Evolutionary conservation across 2,113 vertebrate species (phyloP).

Genomic region (Microcebus griseorufus): DNA sequence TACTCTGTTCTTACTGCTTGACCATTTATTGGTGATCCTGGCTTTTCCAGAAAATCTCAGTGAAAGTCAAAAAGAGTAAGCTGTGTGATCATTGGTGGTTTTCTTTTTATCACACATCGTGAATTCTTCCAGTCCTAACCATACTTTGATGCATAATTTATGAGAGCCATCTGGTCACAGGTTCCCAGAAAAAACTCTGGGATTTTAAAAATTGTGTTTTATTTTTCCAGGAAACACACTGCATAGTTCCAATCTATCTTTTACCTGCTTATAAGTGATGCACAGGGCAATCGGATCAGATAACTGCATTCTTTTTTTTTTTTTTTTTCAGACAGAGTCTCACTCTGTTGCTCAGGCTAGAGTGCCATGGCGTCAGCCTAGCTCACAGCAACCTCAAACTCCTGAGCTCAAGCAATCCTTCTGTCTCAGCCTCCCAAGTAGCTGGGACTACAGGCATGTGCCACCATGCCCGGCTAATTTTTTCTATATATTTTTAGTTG

Average conservation of each 20-base stretch:
- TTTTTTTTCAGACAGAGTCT: too few species aligned
- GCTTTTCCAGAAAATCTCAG: slow-evolving; percentile 47
- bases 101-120: slow-evolving; percentile 74
- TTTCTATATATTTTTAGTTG: too few species aligned
- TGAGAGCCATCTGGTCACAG: slow-evolving; percentile 83
- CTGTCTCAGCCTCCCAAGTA: too few species aligned
- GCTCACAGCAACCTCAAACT: too few species aligned
- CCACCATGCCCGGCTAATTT: too few species aligned
- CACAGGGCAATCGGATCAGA: slow-evolving; percentile 6
- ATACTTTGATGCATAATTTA: slow-evolving; percentile 82
- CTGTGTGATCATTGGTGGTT: slow-evolving; percentile 54
- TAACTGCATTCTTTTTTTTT: not conserved
- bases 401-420: too few species aligned
- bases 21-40: slow-evolving; percentile 22
- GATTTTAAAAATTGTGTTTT: slow-evolving; percentile 55
- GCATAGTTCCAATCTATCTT: not conserved
- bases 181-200: slow-evolving; percentile 77
- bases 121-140: slow-evolving; percentile 78
- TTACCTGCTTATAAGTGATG: not conserved
- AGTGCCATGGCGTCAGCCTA: too few species aligned
- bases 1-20: not conserved
- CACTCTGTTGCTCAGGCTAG: too few species aligned
- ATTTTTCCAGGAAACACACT: slow-evolving; percentile 51
- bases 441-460: too few species aligned
- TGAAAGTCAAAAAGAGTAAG: slow-evolving; percentile 64